Evolutionary conservation across 2,888 invertebrate genomes (phyloP).

Genomic region (Sclerodermus sp.): DNA sequence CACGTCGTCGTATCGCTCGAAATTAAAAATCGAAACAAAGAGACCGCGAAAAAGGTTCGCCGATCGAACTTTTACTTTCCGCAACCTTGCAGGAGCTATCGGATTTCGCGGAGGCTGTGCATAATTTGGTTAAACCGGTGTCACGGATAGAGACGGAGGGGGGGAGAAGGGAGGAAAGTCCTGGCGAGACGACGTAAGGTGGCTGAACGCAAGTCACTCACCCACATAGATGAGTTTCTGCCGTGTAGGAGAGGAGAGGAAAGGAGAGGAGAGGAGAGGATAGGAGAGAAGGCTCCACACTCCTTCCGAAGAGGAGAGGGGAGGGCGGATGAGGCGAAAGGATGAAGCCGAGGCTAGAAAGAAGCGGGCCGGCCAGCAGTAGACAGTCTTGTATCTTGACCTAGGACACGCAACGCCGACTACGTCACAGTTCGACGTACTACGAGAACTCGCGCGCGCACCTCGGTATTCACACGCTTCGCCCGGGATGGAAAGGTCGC

Average conservation of each 20-base stretch:
- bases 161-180: no score
- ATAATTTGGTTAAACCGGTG: conserved; percentile 29
- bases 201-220: neutral
- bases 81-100: conserved; percentile 1
- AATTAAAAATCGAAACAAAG: no score
- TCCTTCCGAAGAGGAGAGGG: conserved; percentile 2
- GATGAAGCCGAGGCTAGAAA: conserved; percentile 37
- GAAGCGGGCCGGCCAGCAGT: conserved; percentile 30
- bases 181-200: no score
- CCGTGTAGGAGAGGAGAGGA: neutral
- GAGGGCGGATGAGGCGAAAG: conserved; percentile 24
- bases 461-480: conserved; percentile 29
- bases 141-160: neutral
- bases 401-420: conserved; percentile 52
- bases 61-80: no score
- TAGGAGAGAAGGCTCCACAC: neutral
- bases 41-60: no score
- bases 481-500: conserved; percentile 18
- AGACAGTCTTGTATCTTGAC: conserved; percentile 52
- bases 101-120: conserved; percentile 17
- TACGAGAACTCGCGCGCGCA: conserved; percentile 26
- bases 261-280: conserved; percentile 2
- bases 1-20: no score
- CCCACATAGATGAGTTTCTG: neutral
- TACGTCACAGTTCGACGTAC: conserved; percentile 49